Evolutionary conservation across 2,888 invertebrate species (phyloP), one percentile per base, ranked within the genome.

Genomic region (Artemia sinica): DNA sequence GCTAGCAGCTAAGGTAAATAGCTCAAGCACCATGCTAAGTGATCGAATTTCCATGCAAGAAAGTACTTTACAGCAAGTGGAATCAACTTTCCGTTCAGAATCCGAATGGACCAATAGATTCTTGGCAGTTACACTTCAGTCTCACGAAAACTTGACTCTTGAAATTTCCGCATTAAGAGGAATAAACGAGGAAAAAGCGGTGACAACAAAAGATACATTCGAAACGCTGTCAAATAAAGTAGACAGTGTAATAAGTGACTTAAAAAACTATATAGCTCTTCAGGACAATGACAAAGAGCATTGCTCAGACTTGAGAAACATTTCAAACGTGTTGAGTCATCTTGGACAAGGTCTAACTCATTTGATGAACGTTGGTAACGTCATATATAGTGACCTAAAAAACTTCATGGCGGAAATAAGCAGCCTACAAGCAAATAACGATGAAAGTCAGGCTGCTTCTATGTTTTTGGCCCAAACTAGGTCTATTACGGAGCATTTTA

Each of bases 121-220:
- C 8, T 58, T 58, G 14, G 14, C 28, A 0, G 8, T 18, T n/a
- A 58, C 63, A n/a, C n/a, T 58, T n/a, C 63, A 58, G 11, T 58
- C 63, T 9, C n/a, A 58, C 63, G 63, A 58, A 58, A 58, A 58
- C 63, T 58, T 58, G 63, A 58, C 63, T 9, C 14, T 28, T 28
- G 63, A 58, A 58, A 58, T 58, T 58, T n/a, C 63, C n/a, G 10
- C 9, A 1, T 28, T 58, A 18, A n/a, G 63, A 11, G 63, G n/a
- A n/a, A 9, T 58, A 58, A 41, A 41, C 41, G 41, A 41, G 0
- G 41, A 41, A 41, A 41, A 41, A 41, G 41, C 41, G 41, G 41
- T 41, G 41, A 41, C 41, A 41, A 41, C 41, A 41, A 41, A 41
- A 41, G 41, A 41, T 2, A 58, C 63, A 58, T n/a, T 18, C 8